Percentiles rank a stretch among this genome's conserved stretches.
Evolutionary conservation across 2,888 invertebrate species (phyloP).

Genomic region (Torymus tubicola): DNA sequence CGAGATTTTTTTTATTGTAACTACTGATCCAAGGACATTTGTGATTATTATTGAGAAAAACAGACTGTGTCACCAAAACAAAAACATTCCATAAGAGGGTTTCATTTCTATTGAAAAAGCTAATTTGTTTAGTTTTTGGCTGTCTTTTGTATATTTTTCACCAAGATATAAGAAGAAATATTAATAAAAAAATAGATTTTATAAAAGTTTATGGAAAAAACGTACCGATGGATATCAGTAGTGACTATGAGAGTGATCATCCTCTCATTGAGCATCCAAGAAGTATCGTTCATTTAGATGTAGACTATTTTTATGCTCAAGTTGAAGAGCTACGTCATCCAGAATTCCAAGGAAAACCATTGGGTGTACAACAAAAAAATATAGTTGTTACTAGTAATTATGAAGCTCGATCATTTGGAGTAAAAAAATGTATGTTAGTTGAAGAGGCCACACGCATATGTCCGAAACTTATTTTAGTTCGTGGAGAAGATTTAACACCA

Average conservation of each 20-base stretch:
- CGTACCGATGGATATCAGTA: conserved; percentile 69
- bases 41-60: conserved; percentile 49
- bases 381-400: conserved; percentile 92
- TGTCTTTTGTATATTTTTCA: conserved; percentile 46
- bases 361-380: conserved; percentile 91
- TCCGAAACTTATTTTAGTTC: conserved; percentile 85
- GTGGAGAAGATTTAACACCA: conserved; percentile 89
- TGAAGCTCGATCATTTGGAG: conserved; percentile 85
- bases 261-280: conserved; percentile 78
- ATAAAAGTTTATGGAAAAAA: conserved; percentile 52
- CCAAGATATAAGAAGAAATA: conserved; percentile 15
- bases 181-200: conserved; percentile 21
- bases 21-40: conserved; percentile 44
- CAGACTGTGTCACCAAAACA: conserved; percentile 49
- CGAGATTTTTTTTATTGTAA: conserved; percentile 51
- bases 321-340: conserved; percentile 88
- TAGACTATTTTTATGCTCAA: conserved; percentile 92
- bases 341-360: conserved; percentile 81
- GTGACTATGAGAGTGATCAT: conserved; percentile 68
- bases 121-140: conserved; percentile 41
- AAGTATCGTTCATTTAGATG: conserved; percentile 87
- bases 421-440: conserved; percentile 87
- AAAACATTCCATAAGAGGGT: conserved; percentile 54
- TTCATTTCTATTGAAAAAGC: conserved; percentile 26
- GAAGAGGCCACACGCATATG: conserved; percentile 86